Evolutionary conservation across 2,888 invertebrate genomes (phyloP).

Genomic region (Drosophila mayaguana): DNA sequence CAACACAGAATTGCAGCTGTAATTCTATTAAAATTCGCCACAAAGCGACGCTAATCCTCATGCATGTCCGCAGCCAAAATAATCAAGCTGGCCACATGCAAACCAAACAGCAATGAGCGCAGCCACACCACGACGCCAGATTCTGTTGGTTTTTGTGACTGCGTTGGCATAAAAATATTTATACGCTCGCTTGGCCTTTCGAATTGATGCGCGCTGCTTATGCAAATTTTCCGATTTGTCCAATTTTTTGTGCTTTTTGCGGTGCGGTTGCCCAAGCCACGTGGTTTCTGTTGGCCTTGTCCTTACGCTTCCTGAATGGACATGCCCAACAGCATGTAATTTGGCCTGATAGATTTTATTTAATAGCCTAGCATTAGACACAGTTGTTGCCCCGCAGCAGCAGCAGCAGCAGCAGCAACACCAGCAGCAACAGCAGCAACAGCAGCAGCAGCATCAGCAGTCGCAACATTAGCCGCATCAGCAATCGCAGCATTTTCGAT

Average conservation of each 20-base stretch:
- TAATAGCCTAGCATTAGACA: conserved; percentile 75
- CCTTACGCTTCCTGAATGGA: conserved; percentile 33
- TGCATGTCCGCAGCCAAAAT: conserved; percentile 55
- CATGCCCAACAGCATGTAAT: conserved; percentile 54
- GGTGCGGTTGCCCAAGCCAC: conserved; percentile 60
- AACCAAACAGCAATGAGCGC: conserved; percentile 20
- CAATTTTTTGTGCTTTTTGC: conserved; percentile 15
- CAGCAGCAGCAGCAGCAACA: not conserved
- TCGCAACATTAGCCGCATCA: not conserved
- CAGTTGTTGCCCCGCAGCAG: conserved; percentile 63
- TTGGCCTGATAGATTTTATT: conserved; percentile 73
- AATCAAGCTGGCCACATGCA: conserved; percentile 57
- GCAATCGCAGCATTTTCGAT: conserved; percentile 22
- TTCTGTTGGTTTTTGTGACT: conserved; percentile 51
- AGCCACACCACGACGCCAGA: not conserved
- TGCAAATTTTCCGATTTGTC: conserved; percentile 64
- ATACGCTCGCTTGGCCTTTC: conserved; percentile 66
- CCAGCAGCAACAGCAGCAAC: not conserved
- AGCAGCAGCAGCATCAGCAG: not conserved
- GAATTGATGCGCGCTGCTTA: conserved; percentile 76
- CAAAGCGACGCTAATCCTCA: conserved; percentile 68
- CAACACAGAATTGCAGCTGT: conserved; percentile 42
- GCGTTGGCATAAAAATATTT: conserved; percentile 76
- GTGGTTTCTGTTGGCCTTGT: conserved; percentile 24
- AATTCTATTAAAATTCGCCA: conserved; percentile 73